These are phyloP conservation scores for Machaerirhynchus nigripectus DNA, from an alignment of 2,113 vertebrate genomes.

Conservation along the genomic window DNA sequence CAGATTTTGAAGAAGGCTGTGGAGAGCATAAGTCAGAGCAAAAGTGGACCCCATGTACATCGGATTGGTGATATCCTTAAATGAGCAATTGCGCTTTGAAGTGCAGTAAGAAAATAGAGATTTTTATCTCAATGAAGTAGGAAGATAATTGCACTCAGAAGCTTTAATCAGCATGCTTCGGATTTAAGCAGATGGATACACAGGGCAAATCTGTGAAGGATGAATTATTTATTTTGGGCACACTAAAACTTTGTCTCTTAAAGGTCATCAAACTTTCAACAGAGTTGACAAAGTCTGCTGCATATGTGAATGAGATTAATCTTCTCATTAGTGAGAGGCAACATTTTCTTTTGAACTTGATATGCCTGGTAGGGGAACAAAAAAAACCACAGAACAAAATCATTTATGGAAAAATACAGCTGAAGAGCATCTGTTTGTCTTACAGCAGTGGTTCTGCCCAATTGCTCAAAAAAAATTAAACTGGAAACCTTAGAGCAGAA, in stretches of 20 bases:
- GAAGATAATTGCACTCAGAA: conserved; percentile 33
- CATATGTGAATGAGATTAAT: conserved; percentile 64
- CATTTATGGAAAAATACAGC: conserved; percentile 59
- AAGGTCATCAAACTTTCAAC: conserved; percentile 70
- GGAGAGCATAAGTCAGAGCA: neutral
- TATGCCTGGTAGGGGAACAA: conserved; percentile 68
- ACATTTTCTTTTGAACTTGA: conserved; percentile 73
- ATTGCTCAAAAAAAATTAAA: neutral
- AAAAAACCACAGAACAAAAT: conserved; percentile 50
- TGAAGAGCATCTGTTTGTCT: conserved; percentile 64
- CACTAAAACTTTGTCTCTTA: conserved; percentile 52
- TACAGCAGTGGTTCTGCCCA: conserved; percentile 34
- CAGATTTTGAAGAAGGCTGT: neutral
- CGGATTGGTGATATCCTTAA: neutral
- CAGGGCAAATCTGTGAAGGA: conserved; percentile 36
- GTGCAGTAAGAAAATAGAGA: conserved; percentile 25
- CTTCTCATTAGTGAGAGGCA: conserved; percentile 71
- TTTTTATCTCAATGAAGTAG: conserved; percentile 6
- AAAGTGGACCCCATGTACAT: neutral
- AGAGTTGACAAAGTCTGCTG: conserved; percentile 48
- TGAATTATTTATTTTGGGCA: conserved; percentile 65
- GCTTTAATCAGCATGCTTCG: conserved; percentile 41
- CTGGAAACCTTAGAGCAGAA: conserved; percentile 10
- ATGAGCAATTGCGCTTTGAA: conserved; percentile 9
- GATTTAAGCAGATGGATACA: conserved; percentile 28